phyloP scores from a whole-genome alignment of 2,797 vertebrate species.

The Hyperoplus lanceolatus region DNA sequence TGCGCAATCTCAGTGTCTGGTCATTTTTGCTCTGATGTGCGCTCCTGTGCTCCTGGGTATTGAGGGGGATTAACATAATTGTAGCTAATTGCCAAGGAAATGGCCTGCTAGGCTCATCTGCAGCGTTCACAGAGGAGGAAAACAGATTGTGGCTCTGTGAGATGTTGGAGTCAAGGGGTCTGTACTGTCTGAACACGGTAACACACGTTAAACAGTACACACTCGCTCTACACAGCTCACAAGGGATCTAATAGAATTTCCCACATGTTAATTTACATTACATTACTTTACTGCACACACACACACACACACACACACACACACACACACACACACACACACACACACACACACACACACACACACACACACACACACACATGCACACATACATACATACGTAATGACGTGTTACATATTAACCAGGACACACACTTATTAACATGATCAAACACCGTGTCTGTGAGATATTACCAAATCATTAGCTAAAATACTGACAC shows the following conservation, averaged over 20 bases:
- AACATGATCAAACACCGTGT: constrained; percentile 44
- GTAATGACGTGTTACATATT: background rate
- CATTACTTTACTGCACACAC: background rate
- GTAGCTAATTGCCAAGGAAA: constrained; percentile 69
- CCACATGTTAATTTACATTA: constrained; percentile 19
- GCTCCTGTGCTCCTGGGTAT: constrained; percentile 1
- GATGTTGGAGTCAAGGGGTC: constrained; percentile 21
- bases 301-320: background rate
- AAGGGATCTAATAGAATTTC: constrained; percentile 29
- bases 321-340: background rate
- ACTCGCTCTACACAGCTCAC: background rate
- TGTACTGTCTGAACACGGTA: background rate
- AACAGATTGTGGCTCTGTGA: constrained; percentile 43
- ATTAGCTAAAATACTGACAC: constrained; percentile 51
- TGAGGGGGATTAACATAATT: constrained; percentile 68
- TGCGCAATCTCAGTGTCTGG: background rate
- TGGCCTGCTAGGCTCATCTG: constrained; percentile 44
- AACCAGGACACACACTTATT: constrained; percentile 24
- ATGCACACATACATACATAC: too few relatives aligned
- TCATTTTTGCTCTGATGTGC: constrained; percentile 30
- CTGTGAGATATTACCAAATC: constrained; percentile 47
- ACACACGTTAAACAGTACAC: constrained; percentile 20
- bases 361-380: background rate
- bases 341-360: background rate
- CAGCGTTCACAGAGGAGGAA: constrained; percentile 13